A percentile compares a stretch with the other conserved stretches of the same genome.
These are phyloP conservation scores for Dascyllus trimaculatus DNA, from an alignment of 2,113 vertebrate genomes.

Conservation along the genomic window DNA sequence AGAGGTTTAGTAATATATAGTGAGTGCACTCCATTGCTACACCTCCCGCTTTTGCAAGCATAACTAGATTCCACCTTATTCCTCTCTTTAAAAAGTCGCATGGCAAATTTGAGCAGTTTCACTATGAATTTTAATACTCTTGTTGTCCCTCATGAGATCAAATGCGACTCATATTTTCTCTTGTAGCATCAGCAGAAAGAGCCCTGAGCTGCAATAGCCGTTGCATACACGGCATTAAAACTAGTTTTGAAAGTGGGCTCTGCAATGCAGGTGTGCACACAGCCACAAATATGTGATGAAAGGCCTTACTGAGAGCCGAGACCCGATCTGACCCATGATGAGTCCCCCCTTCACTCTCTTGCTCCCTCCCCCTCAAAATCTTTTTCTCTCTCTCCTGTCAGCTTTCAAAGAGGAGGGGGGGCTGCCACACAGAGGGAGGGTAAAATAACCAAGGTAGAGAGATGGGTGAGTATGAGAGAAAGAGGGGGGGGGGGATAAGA, in stretches of 20 bases:
- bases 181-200: neutral
- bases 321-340: slow-evolving; percentile 75
- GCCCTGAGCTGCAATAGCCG: neutral
- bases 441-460: slow-evolving; percentile 81
- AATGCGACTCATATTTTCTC: neutral
- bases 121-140: too few species aligned
- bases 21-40: too few species aligned
- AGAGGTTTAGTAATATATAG: too few species aligned
- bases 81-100: too few species aligned
- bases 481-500: neutral
- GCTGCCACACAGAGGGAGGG: slow-evolving; percentile 82
- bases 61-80: too few species aligned
- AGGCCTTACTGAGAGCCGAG: slow-evolving; percentile 75
- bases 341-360: slow-evolving; percentile 38
- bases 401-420: slow-evolving; percentile 40
- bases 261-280: slow-evolving; percentile 74
- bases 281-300: slow-evolving; percentile 74
- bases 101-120: too few species aligned
- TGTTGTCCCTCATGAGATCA: too few species aligned
- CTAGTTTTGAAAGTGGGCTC: slow-evolving; percentile 43
- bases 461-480: neutral
- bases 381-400: slow-evolving; percentile 48
- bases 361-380: slow-evolving; percentile 12
- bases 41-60: too few species aligned
- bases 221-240: slow-evolving; percentile 15